phyloP scores from a whole-genome alignment of 1,140 invertebrate genomes.

The Macrobrachium rosenbergii region DNA sequence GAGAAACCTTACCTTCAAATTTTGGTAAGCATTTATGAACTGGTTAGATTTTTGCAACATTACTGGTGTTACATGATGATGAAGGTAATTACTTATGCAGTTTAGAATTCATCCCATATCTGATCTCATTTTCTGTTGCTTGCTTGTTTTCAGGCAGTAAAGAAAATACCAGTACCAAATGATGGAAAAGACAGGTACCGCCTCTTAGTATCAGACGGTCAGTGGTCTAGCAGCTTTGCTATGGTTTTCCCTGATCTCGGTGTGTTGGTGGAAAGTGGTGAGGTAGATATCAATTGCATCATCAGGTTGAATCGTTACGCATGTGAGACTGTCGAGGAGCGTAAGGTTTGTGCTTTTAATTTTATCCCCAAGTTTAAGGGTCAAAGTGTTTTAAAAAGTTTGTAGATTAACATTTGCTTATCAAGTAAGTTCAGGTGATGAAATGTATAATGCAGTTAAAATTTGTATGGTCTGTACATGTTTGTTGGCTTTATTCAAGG shows the following conservation, averaged over 20 bases:
- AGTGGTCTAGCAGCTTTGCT: constrained; percentile 85
- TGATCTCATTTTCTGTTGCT: background rate
- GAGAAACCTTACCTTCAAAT: constrained; percentile 37
- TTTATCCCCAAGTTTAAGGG: too few relatives aligned
- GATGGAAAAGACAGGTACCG: constrained; percentile 83
- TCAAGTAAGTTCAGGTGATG: background rate
- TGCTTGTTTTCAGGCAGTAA: constrained; percentile 49
- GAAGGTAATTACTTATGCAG: background rate
- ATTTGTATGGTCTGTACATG: constrained; percentile 8
- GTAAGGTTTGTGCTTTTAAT: constrained; percentile 60
- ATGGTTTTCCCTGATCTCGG: constrained; percentile 94
- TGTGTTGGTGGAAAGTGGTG: constrained; percentile 78
- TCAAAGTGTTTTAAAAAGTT: too few relatives aligned
- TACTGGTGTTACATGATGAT: background rate
- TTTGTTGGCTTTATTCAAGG: background rate
- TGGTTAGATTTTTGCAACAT: background rate
- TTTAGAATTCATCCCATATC: background rate
- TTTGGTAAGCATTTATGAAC: constrained; percentile 25
- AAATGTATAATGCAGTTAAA: background rate
- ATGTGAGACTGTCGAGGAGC: constrained; percentile 78
- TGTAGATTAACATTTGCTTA: too few relatives aligned
- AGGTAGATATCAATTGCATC: constrained; percentile 82
- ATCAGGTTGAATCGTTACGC: constrained; percentile 84
- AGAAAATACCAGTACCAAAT: constrained; percentile 68
- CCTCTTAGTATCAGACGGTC: constrained; percentile 88